phyloP scores from a whole-genome alignment of 2,797 vertebrate species.

The Trachurus trachurus region DNA sequence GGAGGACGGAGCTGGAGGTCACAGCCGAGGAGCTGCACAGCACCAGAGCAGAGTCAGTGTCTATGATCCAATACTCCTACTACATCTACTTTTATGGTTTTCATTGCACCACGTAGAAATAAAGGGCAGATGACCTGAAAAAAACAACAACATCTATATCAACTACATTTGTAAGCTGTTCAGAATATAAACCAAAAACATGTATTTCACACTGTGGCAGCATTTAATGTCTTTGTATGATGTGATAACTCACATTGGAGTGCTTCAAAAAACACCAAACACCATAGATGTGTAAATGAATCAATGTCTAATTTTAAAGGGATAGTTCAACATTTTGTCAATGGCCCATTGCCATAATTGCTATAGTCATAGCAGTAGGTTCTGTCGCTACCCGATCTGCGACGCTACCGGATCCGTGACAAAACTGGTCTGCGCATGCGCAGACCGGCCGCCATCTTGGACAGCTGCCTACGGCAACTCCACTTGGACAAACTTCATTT shows the following conservation, averaged over 20 bases:
- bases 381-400: too few species aligned
- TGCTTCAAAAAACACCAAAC: neutral
- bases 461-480: too few species aligned
- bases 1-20: conserved; percentile 89
- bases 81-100: neutral
- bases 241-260: neutral
- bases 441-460: too few species aligned
- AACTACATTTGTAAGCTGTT: neutral
- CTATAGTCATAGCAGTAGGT: too few species aligned
- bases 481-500: too few species aligned
- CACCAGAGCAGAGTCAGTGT: conserved; percentile 89
- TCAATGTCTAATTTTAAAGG: neutral
- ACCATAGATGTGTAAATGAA: neutral
- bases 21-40: conserved; percentile 85
- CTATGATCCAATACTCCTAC: neutral
- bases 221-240: neutral
- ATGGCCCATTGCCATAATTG: too few species aligned
- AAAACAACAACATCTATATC: neutral
- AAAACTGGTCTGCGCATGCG: too few species aligned
- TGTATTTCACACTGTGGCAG: too few species aligned
- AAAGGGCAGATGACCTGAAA: neutral
- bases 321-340: too few species aligned
- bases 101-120: neutral
- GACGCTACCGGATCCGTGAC: too few species aligned
- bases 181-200: neutral